Base-by-base conservation (phyloP, 23 tunicate species). In the Ciona savignyi region DNA sequence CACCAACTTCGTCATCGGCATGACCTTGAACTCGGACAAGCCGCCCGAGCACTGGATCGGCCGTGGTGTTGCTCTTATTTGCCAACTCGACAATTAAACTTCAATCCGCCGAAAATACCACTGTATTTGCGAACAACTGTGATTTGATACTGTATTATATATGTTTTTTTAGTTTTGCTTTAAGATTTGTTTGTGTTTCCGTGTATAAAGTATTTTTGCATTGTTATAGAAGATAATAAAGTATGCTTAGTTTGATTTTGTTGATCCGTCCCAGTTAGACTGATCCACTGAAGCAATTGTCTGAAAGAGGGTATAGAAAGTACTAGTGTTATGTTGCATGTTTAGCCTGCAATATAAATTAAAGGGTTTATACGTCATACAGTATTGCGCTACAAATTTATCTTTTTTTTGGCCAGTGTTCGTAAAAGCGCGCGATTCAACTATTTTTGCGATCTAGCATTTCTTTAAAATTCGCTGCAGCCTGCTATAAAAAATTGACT, bases 11-110 rank as follows among this genome's bases (percentile, higher is more conserved):
- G 97, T 91, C 77, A 91, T 91, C 68, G 78, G 91, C 22, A 72
- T 91, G 75, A 78, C 84, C 22, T 78, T 91, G 23, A 78, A 73
- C 75, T 67, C 97, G 21, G 97, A 91, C 81, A 91, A 91, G 35
- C 90, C 91, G 3, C 64, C 75, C 6, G 62, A 85, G 0, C 97
- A 91, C 63, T 91, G 97, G 97, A 80, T 91, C 29, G 97, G 97
- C 4, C 72, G 97, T 1, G 97, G 97, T n/a, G 97, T 91, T 0
- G 97, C 97, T 60, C 72, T 91, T 4, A 74, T 91, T 23, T 91
- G 97, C 62, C 97, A 91, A 42, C 82, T 91, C 2, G 75, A 91
- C 74, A 80, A 91, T 72, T 91, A 83, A 60, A 26, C 77, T 30
- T 42, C 56, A 42, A 42, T 42, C 56, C 56, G 15, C 9, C 56